Percentiles rank a stretch among this genome's conserved stretches.
These are phyloP conservation scores for Sparidentex hasta DNA, from an alignment of 2,797 vertebrate species.

Conservation along the genomic window DNA sequence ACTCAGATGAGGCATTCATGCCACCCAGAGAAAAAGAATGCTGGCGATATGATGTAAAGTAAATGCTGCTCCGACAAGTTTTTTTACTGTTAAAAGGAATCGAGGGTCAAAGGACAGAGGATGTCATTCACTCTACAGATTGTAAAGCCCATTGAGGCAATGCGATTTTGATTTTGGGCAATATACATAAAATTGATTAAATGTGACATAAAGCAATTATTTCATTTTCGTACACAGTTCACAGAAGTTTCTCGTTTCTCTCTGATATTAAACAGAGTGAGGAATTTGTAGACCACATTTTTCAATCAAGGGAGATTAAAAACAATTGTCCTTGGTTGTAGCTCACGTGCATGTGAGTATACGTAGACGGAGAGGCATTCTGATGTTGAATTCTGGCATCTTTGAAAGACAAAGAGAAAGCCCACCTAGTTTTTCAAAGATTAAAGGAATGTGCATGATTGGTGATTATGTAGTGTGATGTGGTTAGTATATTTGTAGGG, in stretches of 20 bases:
- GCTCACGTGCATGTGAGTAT: fast-evolving
- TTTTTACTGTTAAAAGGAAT: conserved; percentile 14
- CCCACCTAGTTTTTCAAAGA: neutral
- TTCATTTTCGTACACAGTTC: neutral
- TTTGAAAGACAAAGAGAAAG: neutral
- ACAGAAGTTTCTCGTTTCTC: conserved; percentile 8
- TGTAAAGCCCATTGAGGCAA: no score
- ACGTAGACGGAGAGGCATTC: neutral
- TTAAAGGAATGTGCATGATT: conserved; percentile 1
- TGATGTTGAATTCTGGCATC: neutral
- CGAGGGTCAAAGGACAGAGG: no score
- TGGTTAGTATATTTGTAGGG: neutral
- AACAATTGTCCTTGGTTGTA: neutral
- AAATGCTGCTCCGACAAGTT: conserved; percentile 1
- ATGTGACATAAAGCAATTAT: no score
- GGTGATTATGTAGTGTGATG: conserved; percentile 10
- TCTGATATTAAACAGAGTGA: conserved; percentile 10
- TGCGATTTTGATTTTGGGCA: no score
- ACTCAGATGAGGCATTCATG: neutral
- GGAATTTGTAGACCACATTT: conserved; percentile 15
- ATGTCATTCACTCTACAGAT: no score
- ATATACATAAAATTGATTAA: no score
- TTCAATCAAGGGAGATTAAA: conserved; percentile 39
- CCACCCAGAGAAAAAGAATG: neutral
- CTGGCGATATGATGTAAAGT: neutral